Conservation (phyloP, 2,797 vertebrate genomes). For the Microchirus variegatus region DNA sequence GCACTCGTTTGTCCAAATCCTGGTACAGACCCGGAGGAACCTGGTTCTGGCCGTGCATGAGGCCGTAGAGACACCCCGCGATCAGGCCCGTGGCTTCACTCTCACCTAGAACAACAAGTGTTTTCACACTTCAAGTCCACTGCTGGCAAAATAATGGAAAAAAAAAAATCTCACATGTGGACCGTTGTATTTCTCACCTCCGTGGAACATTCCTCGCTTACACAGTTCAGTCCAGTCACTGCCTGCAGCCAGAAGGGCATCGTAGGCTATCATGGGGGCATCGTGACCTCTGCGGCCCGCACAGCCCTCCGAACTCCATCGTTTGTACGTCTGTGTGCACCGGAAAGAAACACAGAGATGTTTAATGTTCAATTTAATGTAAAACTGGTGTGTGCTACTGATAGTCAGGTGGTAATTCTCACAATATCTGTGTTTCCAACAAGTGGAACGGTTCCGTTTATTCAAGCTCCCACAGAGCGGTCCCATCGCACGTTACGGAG, state of each 20-base stretch:
- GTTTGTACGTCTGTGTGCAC: constrained; percentile 83
- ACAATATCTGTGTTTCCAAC: no score
- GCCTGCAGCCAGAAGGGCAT: constrained; percentile 89
- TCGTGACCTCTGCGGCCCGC: constrained; percentile 92
- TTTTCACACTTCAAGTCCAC: constrained; percentile 19
- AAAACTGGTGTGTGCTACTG: no score
- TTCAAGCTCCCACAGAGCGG: no score
- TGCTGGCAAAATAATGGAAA: no score
- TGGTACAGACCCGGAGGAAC: constrained; percentile 87
- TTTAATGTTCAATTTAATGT: no score
- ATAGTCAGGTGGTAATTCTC: no score
- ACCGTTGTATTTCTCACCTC: constrained; percentile 82
- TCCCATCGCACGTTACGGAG: no score
- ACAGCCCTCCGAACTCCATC: constrained; percentile 97
- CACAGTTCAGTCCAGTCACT: constrained; percentile 91
- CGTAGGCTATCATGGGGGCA: constrained; percentile 97
- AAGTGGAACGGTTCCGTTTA: no score
- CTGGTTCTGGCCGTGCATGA: constrained; percentile 86
- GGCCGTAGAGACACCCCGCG: constrained; percentile 90
- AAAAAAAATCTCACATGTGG: neutral
- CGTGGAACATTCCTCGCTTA: constrained; percentile 92
- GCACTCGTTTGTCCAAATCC: constrained; percentile 87
- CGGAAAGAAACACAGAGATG: neutral
- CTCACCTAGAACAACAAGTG: constrained; percentile 81
- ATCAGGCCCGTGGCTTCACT: constrained; percentile 92